A percentile compares a stretch with the other conserved stretches of the same genome.
Evolutionary conservation across 35 echinoderm and acorn worm species (phyloP).

Genomic region (Diadema setosum): DNA sequence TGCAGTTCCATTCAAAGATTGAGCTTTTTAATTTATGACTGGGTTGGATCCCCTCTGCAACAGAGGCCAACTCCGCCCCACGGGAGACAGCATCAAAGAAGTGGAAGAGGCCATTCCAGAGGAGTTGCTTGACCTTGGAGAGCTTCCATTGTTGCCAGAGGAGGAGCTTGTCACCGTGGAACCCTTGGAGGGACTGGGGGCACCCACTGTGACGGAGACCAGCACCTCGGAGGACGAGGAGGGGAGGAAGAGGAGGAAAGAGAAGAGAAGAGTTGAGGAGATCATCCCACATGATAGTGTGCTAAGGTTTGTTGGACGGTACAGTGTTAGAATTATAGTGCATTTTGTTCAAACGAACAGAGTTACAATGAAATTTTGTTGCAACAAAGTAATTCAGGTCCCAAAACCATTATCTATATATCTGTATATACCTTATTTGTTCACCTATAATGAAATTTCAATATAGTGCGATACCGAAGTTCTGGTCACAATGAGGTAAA

Average conservation of each 20-base stretch:
- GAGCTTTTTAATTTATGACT: neutral
- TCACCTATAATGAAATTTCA: too few species aligned
- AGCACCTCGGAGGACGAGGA: slow-evolving; percentile 11
- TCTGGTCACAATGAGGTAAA: too few species aligned
- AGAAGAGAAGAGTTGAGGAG: neutral
- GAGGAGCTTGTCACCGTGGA: neutral
- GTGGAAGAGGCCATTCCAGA: slow-evolving; percentile 10
- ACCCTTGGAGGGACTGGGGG: neutral
- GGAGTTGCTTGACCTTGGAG: neutral
- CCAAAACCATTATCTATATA: too few species aligned
- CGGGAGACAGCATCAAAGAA: neutral
- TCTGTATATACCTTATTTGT: too few species aligned
- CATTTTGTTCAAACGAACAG: too few species aligned
- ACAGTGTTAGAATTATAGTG: too few species aligned
- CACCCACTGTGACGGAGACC: neutral
- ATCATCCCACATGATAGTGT: neutral
- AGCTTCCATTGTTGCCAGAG: slow-evolving; percentile 21
- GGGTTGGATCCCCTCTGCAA: neutral
- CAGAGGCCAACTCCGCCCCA: neutral
- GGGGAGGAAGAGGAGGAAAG: neutral
- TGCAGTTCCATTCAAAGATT: too few species aligned
- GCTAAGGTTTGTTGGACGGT: neutral
- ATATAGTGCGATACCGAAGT: too few species aligned
- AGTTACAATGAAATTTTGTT: too few species aligned
- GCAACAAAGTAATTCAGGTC: too few species aligned